Percentiles rank a stretch among this genome's conserved stretches.
Evolutionary conservation across 2,888 invertebrate species (phyloP).

Genomic region (Dicycla oo): DNA sequence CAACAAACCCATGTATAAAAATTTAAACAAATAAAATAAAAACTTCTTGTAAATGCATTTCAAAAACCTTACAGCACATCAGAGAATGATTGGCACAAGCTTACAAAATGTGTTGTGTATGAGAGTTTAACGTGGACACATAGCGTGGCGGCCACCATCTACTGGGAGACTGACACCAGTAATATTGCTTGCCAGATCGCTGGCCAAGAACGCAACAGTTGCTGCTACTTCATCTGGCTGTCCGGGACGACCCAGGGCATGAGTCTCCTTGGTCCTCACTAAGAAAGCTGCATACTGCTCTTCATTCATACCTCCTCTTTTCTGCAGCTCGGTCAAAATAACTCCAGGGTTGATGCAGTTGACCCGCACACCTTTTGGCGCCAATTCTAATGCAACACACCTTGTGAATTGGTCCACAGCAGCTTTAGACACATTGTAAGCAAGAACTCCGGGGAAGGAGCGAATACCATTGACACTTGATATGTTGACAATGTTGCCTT

Average conservation of each 20-base stretch:
- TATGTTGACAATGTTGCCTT: constrained; percentile 98
- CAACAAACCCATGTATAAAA: constrained; percentile 14
- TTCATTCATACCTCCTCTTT: constrained; percentile 95
- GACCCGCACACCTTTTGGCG: constrained; percentile 95
- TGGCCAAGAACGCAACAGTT: constrained; percentile 97
- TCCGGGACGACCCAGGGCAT: constrained; percentile 97
- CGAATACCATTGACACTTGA: constrained; percentile 98
- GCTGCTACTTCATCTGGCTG: constrained; percentile 96
- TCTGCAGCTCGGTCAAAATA: constrained; percentile 96
- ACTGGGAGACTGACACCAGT: constrained; percentile 97
- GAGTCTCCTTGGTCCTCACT: constrained; percentile 95
- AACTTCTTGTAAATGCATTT: constrained; percentile 37
- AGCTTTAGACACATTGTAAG: constrained; percentile 98
- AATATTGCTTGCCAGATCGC: constrained; percentile 96
- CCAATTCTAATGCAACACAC: constrained; percentile 97
- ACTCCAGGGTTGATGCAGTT: constrained; percentile 99
- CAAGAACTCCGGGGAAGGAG: constrained; percentile 96
- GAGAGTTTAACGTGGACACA: constrained; percentile 95
- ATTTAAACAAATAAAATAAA: constrained; percentile 1
- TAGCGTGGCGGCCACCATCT: constrained; percentile 98
- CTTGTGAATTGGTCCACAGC: constrained; percentile 98
- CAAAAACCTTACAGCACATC: constrained; percentile 27
- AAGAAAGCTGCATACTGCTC: constrained; percentile 96
- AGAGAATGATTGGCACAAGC: background rate
- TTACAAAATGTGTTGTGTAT: background rate